phyloP scores from a whole-genome alignment of 1,140 invertebrate species.

The Calliopsis andreniformis region DNA sequence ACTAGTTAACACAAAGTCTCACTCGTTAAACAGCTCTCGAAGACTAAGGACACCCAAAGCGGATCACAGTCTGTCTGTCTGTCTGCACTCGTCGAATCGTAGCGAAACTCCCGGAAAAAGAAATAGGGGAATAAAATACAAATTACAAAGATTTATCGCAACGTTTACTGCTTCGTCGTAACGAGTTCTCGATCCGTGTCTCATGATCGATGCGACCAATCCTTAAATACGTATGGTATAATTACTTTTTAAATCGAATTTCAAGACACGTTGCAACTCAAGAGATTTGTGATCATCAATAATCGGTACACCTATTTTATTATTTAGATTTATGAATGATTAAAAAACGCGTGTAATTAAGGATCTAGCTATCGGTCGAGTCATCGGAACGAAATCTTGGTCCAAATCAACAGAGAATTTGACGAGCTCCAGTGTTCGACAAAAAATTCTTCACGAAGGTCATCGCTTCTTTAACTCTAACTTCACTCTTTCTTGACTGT shows the following conservation, averaged over 20 bases:
- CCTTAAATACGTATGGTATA: background rate
- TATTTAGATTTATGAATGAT: background rate
- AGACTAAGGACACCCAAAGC: slow-evolving; percentile 76
- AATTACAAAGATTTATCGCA: slow-evolving; percentile 2
- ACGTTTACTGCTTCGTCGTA: slow-evolving; percentile 2
- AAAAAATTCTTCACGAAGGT: slow-evolving; percentile 19
- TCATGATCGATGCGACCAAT: background rate
- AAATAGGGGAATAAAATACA: slow-evolving; percentile 36
- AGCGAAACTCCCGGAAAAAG: slow-evolving; percentile 49
- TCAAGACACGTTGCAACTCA: too few species aligned
- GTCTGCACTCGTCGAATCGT: slow-evolving; percentile 71
- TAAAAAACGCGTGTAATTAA: background rate
- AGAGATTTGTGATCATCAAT: too few species aligned
- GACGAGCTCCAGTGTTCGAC: slow-evolving; percentile 38
- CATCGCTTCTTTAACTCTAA: slow-evolving; percentile 29
- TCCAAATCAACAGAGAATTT: slow-evolving; percentile 41
- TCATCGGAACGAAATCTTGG: slow-evolving; percentile 49
- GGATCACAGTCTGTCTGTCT: slow-evolving; percentile 80
- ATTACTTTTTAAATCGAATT: too few species aligned
- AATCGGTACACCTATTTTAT: too few species aligned
- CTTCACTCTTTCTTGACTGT: slow-evolving; percentile 36
- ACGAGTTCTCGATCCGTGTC: background rate
- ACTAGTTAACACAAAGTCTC: slow-evolving; percentile 58
- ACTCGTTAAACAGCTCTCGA: slow-evolving; percentile 71
- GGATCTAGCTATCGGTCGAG: slow-evolving; percentile 1